Conservation (phyloP, 2,797 vertebrate genomes). For the Iguana delicatissima region DNA sequence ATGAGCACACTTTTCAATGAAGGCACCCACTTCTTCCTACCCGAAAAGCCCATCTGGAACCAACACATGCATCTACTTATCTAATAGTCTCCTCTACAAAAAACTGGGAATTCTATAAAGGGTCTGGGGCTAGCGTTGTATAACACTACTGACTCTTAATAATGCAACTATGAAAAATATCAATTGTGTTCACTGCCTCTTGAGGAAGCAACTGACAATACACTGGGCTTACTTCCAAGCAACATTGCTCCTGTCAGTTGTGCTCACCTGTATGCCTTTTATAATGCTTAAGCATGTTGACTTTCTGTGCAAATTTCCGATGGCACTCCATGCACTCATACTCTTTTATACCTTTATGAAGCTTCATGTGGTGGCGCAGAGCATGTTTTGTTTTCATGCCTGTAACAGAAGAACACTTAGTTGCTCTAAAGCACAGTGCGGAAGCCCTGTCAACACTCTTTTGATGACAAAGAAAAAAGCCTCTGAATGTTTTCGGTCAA, state of each 20-base stretch:
- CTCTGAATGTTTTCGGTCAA: not conserved
- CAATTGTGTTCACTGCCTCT: not conserved
- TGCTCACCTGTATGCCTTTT: slow-evolving; percentile 95
- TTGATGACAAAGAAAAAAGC: not conserved
- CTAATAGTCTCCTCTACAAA: not conserved
- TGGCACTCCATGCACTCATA: slow-evolving; percentile 97
- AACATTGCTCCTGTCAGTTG: not conserved
- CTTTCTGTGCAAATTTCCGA: slow-evolving; percentile 97
- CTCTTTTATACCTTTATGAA: slow-evolving; percentile 99
- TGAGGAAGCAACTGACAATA: not conserved
- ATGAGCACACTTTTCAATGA: not conserved
- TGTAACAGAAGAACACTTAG: slow-evolving; percentile 61
- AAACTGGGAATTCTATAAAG: not conserved
- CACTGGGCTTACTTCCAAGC: not conserved
- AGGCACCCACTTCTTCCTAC: not conserved
- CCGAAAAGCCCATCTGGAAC: not conserved
- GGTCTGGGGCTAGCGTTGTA: no score
- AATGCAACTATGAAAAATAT: not conserved
- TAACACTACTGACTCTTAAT: not conserved
- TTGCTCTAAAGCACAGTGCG: not conserved
- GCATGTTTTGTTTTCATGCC: slow-evolving; percentile 99
- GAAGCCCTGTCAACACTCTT: not conserved
- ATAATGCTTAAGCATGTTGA: slow-evolving; percentile 99
- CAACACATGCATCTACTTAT: not conserved
- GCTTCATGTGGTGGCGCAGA: slow-evolving; percentile 98